phyloP scores from a whole-genome alignment of 1,140 invertebrate genomes.

The Drosophila ficusphila region DNA sequence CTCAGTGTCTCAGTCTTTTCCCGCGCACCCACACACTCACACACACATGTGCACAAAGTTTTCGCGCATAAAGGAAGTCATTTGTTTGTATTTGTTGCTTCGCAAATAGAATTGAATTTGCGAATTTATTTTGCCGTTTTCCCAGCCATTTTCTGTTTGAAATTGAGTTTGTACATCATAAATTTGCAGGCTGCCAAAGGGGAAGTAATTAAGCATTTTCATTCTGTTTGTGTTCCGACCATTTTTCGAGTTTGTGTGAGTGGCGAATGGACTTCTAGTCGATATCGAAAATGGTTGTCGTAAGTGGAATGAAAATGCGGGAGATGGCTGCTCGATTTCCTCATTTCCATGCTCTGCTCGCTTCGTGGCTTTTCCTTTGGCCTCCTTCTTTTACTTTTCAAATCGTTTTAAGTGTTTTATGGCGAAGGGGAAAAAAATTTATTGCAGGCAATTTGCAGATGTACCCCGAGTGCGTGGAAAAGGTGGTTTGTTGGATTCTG shows the following conservation, averaged over 20 bases:
- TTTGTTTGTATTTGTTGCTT: conserved; percentile 67
- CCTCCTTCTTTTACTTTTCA: conserved; percentile 32
- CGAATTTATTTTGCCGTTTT: conserved; percentile 46
- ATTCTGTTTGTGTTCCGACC: conserved; percentile 38
- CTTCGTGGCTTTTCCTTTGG: not conserved
- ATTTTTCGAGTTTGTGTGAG: not conserved
- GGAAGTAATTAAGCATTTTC: conserved; percentile 77
- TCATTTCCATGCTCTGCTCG: conserved; percentile 24
- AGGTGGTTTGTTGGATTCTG: not conserved
- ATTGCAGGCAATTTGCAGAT: conserved; percentile 79
- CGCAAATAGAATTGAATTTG: conserved; percentile 55
- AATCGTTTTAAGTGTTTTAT: conserved; percentile 82
- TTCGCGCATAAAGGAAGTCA: conserved; percentile 57
- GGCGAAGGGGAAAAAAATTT: conserved; percentile 73
- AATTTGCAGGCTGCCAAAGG: conserved; percentile 38
- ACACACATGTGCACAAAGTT: conserved; percentile 23
- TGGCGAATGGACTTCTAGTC: conserved; percentile 51
- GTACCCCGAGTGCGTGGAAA: conserved; percentile 29
- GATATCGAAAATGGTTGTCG: conserved; percentile 67
- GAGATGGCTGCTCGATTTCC: conserved; percentile 20
- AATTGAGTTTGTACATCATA: conserved; percentile 59
- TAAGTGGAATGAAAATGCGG: conserved; percentile 52
- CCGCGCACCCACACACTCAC: not conserved
- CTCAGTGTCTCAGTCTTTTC: not conserved
- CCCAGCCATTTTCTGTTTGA: conserved; percentile 31